Evolutionary conservation across 2,888 invertebrate genomes (phyloP).

Genomic region (Eristalinus aeneus): DNA sequence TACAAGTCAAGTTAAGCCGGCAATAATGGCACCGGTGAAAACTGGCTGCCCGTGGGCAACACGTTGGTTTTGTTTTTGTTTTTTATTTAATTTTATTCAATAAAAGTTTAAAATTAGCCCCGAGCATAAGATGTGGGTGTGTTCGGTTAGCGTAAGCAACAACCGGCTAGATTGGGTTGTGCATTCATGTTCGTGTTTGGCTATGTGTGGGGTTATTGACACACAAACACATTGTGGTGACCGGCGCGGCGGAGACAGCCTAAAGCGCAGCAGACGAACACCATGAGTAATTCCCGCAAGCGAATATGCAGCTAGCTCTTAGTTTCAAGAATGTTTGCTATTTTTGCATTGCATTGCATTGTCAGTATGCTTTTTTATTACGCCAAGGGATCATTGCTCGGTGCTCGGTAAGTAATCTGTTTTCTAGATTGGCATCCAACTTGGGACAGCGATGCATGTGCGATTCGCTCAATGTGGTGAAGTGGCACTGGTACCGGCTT

Average conservation of each 20-base stretch:
- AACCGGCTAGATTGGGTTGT: slow-evolving; percentile 1
- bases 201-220: slow-evolving; percentile 30
- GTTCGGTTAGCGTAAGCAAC: not conserved
- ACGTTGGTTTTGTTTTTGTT: not conserved
- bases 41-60: not conserved
- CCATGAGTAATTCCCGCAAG: not conserved
- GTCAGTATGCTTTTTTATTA: not conserved
- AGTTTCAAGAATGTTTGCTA: not conserved
- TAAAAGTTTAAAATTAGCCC: slow-evolving; percentile 23
- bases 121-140: slow-evolving; percentile 10
- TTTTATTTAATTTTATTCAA: slow-evolving; percentile 18
- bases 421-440: not conserved
- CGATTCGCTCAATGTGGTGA: not conserved
- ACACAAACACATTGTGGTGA: slow-evolving; percentile 18
- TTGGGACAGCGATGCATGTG: not conserved
- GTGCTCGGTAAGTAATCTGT: not conserved
- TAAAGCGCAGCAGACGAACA: not conserved
- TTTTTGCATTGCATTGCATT: not conserved
- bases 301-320: not conserved
- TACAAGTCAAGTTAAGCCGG: not conserved
- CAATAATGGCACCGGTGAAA: slow-evolving; percentile 14
- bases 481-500: not conserved
- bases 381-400: slow-evolving; percentile 19
- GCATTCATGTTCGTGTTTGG: not conserved
- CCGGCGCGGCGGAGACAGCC: not conserved